Evolutionary conservation across 2,888 invertebrate species (phyloP).

Genomic region (Hyposoter dolosus): DNA sequence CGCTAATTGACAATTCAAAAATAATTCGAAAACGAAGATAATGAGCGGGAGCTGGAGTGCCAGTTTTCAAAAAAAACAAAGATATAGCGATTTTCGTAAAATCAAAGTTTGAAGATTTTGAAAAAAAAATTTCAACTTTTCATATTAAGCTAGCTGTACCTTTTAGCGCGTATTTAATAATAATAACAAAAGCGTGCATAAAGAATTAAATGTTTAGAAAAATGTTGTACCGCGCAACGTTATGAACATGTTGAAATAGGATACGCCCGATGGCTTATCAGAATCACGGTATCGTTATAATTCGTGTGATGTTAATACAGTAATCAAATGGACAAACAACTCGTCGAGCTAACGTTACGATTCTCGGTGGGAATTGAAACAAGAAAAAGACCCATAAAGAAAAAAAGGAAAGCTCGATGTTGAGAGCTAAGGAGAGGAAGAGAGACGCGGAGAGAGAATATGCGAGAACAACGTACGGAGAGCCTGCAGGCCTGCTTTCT

Average conservation of each 20-base stretch:
- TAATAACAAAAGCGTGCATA: not conserved
- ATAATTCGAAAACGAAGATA: too few species aligned
- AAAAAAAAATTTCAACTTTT: too few species aligned
- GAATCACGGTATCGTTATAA: slow-evolving; percentile 31
- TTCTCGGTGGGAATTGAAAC: slow-evolving; percentile 49
- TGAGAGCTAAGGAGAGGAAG: not conserved
- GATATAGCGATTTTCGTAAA: too few species aligned
- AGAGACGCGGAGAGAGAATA: slow-evolving; percentile 4
- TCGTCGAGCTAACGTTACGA: slow-evolving; percentile 43
- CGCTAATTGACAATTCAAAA: too few species aligned
- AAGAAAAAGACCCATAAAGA: slow-evolving; percentile 25
- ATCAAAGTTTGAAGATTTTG: too few species aligned
- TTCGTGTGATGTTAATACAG: slow-evolving; percentile 64
- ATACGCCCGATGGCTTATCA: slow-evolving; percentile 6
- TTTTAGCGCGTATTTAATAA: not conserved
- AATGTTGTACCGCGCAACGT: not conserved
- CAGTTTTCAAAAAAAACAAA: too few species aligned
- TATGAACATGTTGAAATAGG: slow-evolving; percentile 5
- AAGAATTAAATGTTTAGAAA: not conserved
- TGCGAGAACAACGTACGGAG: slow-evolving; percentile 19
- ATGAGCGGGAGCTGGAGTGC: too few species aligned
- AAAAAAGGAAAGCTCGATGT: slow-evolving; percentile 20
- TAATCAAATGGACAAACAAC: slow-evolving; percentile 66
- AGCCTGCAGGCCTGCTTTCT: slow-evolving; percentile 15
- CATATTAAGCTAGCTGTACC: too few species aligned